A percentile compares a stretch with the other conserved stretches of the same genome.
Conservation (phyloP, 2,797 vertebrate genomes). For the Anabas testudineus region DNA sequence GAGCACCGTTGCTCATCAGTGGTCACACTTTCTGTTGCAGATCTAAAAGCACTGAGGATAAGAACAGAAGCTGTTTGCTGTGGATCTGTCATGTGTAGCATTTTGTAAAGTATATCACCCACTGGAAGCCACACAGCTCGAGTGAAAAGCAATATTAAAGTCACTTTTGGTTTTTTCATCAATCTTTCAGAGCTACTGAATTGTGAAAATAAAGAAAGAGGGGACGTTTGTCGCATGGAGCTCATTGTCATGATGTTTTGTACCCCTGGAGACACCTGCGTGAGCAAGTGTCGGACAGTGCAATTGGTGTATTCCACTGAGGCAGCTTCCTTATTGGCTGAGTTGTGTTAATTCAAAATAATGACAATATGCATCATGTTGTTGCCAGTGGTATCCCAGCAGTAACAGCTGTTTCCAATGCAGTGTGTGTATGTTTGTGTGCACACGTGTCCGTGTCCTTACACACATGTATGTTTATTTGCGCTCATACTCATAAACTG, state of each 20-base stretch:
- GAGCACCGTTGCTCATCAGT: neutral
- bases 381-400: constrained; percentile 45
- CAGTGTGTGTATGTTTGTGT: constrained; percentile 18
- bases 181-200: constrained; percentile 38
- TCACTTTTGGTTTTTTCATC: constrained; percentile 48
- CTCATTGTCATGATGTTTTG: constrained; percentile 30
- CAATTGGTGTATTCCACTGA: constrained; percentile 49
- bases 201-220: constrained; percentile 35
- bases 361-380: constrained; percentile 54
- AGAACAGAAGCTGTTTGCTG: constrained; percentile 16
- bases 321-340: constrained; percentile 52
- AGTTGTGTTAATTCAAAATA: constrained; percentile 59
- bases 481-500: constrained; percentile 10
- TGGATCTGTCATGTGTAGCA: constrained; percentile 9
- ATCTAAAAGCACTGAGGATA: constrained; percentile 8
- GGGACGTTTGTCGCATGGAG: constrained; percentile 11
- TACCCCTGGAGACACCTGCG: constrained; percentile 18
- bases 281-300: constrained; percentile 15
- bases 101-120: constrained; percentile 9
- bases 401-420: constrained; percentile 46
- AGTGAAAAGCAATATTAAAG: constrained; percentile 27
- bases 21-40: neutral
- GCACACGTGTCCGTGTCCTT: constrained; percentile 16
- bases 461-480: neutral
- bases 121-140: constrained; percentile 12